Conservation (phyloP, 2,113 vertebrate genomes). For the Prunella fulvescens region DNA sequence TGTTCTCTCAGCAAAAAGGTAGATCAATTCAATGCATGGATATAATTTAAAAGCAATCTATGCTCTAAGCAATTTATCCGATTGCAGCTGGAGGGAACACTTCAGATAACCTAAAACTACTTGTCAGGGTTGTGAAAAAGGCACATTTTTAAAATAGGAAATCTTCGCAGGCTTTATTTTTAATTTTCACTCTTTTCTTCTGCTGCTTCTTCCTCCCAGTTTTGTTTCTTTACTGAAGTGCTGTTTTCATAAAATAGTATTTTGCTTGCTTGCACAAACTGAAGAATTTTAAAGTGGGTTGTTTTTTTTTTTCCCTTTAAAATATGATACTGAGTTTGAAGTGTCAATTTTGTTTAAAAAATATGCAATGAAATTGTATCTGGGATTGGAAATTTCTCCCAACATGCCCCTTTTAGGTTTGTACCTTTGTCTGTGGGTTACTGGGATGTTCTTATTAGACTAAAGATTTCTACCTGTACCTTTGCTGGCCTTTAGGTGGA, state of each 20-base stretch:
- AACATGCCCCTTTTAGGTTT: neutral
- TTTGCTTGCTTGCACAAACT: neutral
- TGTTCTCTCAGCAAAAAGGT: conserved; percentile 9
- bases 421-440: neutral
- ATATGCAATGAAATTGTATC: neutral
- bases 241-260: neutral
- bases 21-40: neutral
- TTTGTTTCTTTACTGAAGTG: neutral
- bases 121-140: neutral
- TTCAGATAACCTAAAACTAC: neutral
- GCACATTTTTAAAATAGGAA: neutral
- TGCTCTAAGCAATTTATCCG: neutral
- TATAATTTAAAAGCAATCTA: conserved; percentile 11
- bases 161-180: neutral
- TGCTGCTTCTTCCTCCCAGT: neutral
- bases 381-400: neutral
- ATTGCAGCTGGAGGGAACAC: neutral
- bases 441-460: neutral
- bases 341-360: neutral
- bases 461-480: neutral
- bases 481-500: neutral
- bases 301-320: neutral
- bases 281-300: neutral
- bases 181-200: neutral
- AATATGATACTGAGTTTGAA: neutral